Evolutionary conservation across 35 echinoderm and acorn worm genomes (phyloP).

Genomic region (Holothuria glaberrima): DNA sequence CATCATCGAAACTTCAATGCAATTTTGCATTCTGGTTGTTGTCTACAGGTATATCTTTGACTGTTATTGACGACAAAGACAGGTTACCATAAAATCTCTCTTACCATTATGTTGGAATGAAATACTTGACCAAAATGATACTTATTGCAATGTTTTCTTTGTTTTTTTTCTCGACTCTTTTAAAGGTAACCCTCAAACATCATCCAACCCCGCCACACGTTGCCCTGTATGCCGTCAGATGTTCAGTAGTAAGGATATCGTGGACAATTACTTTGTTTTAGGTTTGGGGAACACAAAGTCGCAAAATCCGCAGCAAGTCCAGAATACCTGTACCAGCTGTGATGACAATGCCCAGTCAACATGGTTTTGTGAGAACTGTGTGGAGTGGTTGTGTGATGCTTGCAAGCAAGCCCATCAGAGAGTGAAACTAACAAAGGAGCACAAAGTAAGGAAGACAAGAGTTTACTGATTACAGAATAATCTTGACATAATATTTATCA

Average conservation of each 20-base stretch:
- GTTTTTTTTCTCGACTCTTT: not conserved
- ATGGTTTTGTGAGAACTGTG: slow-evolving; percentile 82
- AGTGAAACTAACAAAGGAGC: slow-evolving; percentile 86
- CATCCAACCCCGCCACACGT: not conserved
- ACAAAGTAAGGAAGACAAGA: slow-evolving; percentile 57
- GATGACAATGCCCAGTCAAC: slow-evolving; percentile 75
- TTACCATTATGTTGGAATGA: too few species aligned
- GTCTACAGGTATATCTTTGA: too few species aligned
- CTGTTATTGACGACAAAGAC: too few species aligned
- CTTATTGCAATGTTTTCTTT: too few species aligned
- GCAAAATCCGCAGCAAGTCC: not conserved
- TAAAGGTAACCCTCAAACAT: not conserved
- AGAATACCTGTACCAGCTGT: slow-evolving; percentile 75
- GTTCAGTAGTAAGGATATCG: slow-evolving; percentile 60
- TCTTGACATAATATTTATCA: too few species aligned
- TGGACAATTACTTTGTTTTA: slow-evolving; percentile 85
- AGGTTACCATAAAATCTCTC: too few species aligned
- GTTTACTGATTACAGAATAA: not conserved
- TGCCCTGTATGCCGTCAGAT: slow-evolving; percentile 86
- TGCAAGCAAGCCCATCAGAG: slow-evolving; percentile 93
- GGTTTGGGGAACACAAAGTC: not conserved
- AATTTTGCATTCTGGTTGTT: too few species aligned
- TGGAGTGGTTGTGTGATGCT: slow-evolving; percentile 82
- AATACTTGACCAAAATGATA: too few species aligned
- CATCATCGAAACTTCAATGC: too few species aligned